A percentile compares a stretch with the other conserved stretches of the same genome.
phyloP scores from a whole-genome alignment of 2,888 invertebrate species.

The Eupithecia tripunctaria region DNA sequence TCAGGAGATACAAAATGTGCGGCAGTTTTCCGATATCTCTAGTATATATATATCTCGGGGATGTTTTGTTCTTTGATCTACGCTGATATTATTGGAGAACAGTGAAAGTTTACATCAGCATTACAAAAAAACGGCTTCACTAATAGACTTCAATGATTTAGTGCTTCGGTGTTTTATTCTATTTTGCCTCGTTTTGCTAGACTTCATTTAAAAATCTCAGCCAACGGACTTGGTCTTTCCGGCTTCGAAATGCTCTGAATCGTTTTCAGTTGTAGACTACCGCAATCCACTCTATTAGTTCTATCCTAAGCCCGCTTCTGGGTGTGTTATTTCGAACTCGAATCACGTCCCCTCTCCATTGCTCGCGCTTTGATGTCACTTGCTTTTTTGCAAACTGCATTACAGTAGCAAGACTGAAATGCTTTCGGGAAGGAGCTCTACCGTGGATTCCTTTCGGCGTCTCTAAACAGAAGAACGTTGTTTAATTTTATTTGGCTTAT shows the following conservation, averaged over 20 bases:
- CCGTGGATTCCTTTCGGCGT: slow-evolving; percentile 42
- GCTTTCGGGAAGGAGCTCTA: slow-evolving; percentile 77
- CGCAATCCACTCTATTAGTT: slow-evolving; percentile 19
- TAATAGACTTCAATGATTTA: background rate
- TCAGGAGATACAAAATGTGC: background rate
- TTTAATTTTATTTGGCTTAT: background rate
- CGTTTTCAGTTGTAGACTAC: slow-evolving; percentile 3
- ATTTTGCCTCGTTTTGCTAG: background rate
- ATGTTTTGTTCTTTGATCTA: background rate
- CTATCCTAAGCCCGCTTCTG: slow-evolving; percentile 36
- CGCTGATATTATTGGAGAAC: background rate
- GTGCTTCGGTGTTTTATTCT: background rate
- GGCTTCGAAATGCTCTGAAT: background rate
- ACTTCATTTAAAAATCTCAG: background rate
- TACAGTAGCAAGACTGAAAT: slow-evolving; percentile 72
- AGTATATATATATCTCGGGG: background rate
- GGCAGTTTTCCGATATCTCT: background rate
- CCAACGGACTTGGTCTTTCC: background rate
- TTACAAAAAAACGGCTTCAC: background rate
- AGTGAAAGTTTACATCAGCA: background rate
- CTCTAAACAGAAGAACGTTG: slow-evolving; percentile 4
- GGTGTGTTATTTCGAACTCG: slow-evolving; percentile 76
- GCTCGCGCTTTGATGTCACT: slow-evolving; percentile 80
- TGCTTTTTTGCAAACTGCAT: slow-evolving; percentile 81
- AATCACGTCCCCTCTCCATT: slow-evolving; percentile 79